Evolutionary conservation across 2,113 vertebrate genomes (phyloP).

Genomic region (Gymnobelideus leadbeateri): DNA sequence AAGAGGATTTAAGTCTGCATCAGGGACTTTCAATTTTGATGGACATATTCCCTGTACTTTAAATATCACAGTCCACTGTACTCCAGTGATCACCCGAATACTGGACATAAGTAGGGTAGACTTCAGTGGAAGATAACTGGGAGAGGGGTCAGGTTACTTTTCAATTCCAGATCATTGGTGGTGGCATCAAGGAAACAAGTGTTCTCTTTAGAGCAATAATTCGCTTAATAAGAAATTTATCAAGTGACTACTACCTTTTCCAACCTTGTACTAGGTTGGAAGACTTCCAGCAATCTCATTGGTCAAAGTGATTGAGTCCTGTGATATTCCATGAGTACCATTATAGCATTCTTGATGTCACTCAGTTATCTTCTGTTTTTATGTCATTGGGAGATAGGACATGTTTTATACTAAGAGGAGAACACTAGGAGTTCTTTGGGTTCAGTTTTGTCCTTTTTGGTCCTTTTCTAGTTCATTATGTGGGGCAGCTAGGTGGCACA

Average conservation of each 20-base stretch:
- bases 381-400: not conserved
- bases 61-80: not conserved
- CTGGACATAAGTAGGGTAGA: constrained; percentile 13
- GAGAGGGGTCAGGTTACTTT: not conserved
- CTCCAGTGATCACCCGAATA: constrained; percentile 30
- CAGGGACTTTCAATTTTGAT: constrained; percentile 23
- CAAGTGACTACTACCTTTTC: not conserved
- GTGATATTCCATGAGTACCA: not conserved
- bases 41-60: not conserved
- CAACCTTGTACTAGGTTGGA: not conserved
- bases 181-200: not conserved
- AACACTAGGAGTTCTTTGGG: not conserved
- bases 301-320: not conserved
- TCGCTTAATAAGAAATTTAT: not conserved
- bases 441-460: not conserved
- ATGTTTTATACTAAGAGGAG: not conserved
- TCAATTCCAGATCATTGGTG: constrained; percentile 7
- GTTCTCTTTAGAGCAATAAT: not conserved
- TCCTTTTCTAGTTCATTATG: not conserved
- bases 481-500: not conserved
- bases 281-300: not conserved
- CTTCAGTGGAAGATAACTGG: not conserved
- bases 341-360: not conserved
- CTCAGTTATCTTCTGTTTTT: not conserved
- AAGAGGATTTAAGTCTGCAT: constrained; percentile 40